Evolutionary conservation across 2,113 vertebrate species (phyloP), one percentile per base, ranked within the genome.

Genomic region (Ceyx cyanopectus): DNA sequence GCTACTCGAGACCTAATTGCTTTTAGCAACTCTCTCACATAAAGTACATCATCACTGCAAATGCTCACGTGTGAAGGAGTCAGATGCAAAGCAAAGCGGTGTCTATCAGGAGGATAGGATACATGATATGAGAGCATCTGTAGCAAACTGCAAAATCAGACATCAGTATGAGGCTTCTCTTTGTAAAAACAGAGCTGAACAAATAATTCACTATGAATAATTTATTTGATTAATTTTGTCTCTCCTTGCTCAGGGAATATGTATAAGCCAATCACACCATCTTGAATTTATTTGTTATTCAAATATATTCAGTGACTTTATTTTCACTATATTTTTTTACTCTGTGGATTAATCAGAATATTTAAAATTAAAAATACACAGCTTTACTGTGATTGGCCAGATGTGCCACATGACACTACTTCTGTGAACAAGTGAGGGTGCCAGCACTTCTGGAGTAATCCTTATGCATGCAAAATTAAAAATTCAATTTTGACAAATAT

Each of bases 401-500:
- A 80, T 50, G 0, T 67, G 57, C 26, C 85, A 93, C 91, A 82
- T 74, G 87, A 87, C 60, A 67, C 19, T 63, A 62, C n/a, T 82
- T 82, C 68, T 78, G 56, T 14, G 30, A 95, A 73, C 83, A 89
- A 81, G 69, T 12, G 58, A 80, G 73, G 54, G 16, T 82, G 56
- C 87, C 81, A 92, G 89, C 67, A 87, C 94, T 96, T 91, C 89
- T 94, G 89, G 84, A 85, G 75, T 77, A 91, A 91, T 74, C 34
- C 62, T 87, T 74, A 80, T 74, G 85, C 94, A 89, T 92, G 89
- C 89, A 95, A 89, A 95, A 95, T 94, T 43, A 34, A 94, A 94
- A 96, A 96, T 95, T 92, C 87, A 63, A 46, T 95, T 96, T 93
- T 92, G 92, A 94, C 94, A 96, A 96, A 96, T 95, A 95, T 96